Conservation (phyloP, 2,888 invertebrate genomes). For the Papilio protenor region DNA sequence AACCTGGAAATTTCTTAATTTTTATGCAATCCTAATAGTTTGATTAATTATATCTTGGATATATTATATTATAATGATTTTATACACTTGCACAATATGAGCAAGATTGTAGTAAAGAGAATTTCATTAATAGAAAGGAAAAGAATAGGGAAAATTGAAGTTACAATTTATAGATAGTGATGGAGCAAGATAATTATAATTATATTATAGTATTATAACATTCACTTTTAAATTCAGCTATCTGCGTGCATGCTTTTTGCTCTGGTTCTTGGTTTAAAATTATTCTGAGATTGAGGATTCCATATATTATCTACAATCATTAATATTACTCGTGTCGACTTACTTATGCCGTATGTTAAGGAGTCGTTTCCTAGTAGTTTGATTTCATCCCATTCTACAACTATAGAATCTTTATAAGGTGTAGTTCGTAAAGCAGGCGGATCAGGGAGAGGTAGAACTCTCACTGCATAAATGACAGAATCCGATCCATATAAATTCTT, state of each 20-base stretch:
- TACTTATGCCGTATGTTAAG: conserved; percentile 68
- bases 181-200: too few relatives aligned
- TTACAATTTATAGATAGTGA: too few relatives aligned
- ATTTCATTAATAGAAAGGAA: too few relatives aligned
- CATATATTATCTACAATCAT: background rate
- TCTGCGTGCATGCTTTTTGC: too few relatives aligned
- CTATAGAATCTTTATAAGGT: conserved; percentile 77
- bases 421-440: conserved; percentile 86
- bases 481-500: conserved; percentile 94
- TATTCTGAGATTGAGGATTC: too few relatives aligned
- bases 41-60: background rate
- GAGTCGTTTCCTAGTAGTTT: conserved; percentile 65
- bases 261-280: too few relatives aligned
- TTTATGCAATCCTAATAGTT: background rate
- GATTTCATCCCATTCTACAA: conserved; percentile 88
- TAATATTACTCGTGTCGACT: conserved; percentile 53
- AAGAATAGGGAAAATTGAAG: too few relatives aligned
- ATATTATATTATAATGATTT: too few relatives aligned
- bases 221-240: too few relatives aligned
- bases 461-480: conserved; percentile 90
- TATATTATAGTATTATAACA: too few relatives aligned
- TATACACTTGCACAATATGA: too few relatives aligned
- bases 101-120: too few relatives aligned
- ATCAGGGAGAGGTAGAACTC: conserved; percentile 89
- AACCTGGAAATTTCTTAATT: conserved; percentile 60